Percentiles rank a stretch among this genome's conserved stretches.
Evolutionary conservation across 2,888 invertebrate species (phyloP).

Genomic region (Noctuana brunneofusca): DNA sequence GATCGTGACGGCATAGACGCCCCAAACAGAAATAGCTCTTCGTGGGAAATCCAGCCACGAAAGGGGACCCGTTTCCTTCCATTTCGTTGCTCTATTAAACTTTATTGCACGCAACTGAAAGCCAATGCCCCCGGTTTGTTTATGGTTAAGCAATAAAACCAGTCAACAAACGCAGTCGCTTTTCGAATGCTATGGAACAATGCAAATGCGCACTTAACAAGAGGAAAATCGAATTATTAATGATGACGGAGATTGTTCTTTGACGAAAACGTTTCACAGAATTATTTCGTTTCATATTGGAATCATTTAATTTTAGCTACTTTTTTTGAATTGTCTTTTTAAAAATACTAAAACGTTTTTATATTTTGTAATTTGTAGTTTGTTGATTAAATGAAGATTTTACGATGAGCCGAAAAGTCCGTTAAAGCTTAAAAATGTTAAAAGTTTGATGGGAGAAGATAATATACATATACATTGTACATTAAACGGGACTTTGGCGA

Average conservation of each 20-base stretch:
- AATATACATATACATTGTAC: background rate
- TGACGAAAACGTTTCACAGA: background rate
- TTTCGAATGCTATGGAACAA: constrained; percentile 11
- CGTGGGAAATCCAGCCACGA: constrained; percentile 43
- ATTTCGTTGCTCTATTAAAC: constrained; percentile 37
- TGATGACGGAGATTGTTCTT: background rate
- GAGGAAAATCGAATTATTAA: constrained; percentile 13
- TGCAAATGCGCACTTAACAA: background rate
- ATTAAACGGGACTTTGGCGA: constrained; percentile 17
- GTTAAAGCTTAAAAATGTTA: background rate
- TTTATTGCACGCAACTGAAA: constrained; percentile 37
- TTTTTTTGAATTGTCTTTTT: too few species aligned
- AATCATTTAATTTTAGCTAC: background rate
- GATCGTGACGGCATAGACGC: constrained; percentile 39
- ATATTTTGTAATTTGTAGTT: too few species aligned
- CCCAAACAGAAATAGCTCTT: constrained; percentile 47
- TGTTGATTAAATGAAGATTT: background rate
- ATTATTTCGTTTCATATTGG: background rate
- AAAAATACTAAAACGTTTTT: too few species aligned
- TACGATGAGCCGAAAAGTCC: background rate
- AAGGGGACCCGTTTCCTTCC: constrained; percentile 42
- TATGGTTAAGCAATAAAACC: constrained; percentile 29
- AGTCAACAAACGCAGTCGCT: constrained; percentile 8
- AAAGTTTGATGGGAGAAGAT: background rate
- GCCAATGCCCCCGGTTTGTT: constrained; percentile 32